phyloP scores from a whole-genome alignment of 1,140 invertebrate species.

The Drosophila hydei region DNA sequence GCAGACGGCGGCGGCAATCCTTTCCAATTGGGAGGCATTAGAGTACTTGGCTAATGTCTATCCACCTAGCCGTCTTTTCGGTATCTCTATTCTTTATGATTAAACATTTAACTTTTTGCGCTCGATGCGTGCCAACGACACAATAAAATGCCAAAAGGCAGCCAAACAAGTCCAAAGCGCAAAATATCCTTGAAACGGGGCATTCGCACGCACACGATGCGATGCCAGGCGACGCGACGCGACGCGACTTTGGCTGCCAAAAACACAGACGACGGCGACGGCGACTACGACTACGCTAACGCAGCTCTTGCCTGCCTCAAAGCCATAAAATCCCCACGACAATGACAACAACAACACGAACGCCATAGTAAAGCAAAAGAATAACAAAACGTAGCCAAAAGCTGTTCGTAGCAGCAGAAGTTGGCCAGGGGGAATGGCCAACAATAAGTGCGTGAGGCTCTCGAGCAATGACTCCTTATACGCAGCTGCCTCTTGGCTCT shows the following conservation, averaged over 20 bases:
- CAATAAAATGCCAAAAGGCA: slow-evolving; percentile 65
- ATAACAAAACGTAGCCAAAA: slow-evolving; percentile 37
- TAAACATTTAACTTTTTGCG: slow-evolving; percentile 71
- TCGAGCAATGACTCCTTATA: slow-evolving; percentile 65
- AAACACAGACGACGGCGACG: slow-evolving; percentile 51
- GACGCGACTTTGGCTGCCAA: slow-evolving; percentile 17
- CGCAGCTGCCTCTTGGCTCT: slow-evolving; percentile 15
- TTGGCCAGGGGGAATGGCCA: slow-evolving; percentile 12
- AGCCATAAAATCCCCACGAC: slow-evolving; percentile 61
- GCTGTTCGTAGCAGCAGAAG: not conserved
- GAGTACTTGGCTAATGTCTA: slow-evolving; percentile 14
- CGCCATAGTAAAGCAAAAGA: slow-evolving; percentile 27
- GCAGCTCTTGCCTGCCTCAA: slow-evolving; percentile 57
- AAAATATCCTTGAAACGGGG: slow-evolving; percentile 68
- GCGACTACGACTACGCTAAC: slow-evolving; percentile 49
- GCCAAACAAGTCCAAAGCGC: slow-evolving; percentile 23
- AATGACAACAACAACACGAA: slow-evolving; percentile 37
- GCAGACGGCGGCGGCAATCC: slow-evolving; percentile 1
- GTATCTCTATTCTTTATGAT: slow-evolving; percentile 51
- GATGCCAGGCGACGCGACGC: not conserved
- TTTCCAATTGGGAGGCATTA: slow-evolving; percentile 19
- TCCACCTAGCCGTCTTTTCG: slow-evolving; percentile 1
- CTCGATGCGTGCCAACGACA: slow-evolving; percentile 72
- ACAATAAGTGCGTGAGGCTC: slow-evolving; percentile 66
- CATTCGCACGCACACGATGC: slow-evolving; percentile 49